These are phyloP conservation scores for Sarcophaga peregrina DNA, from an alignment of 1,140 invertebrate species.

Conservation along the genomic window DNA sequence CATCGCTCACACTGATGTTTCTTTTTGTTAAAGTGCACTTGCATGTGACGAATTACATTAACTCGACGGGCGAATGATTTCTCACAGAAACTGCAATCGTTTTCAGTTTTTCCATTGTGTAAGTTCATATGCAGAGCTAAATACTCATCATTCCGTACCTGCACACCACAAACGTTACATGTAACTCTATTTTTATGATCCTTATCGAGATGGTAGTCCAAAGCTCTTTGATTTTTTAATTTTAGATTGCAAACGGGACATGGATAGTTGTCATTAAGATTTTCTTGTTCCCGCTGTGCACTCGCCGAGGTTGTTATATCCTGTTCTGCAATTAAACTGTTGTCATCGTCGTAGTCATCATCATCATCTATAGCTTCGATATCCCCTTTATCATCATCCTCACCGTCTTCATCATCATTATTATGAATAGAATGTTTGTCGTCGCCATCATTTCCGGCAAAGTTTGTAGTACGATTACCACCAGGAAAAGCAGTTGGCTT, in stretches of 20 bases:
- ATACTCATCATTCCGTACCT: slow-evolving; percentile 44
- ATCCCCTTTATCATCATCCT: not conserved
- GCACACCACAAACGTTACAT: slow-evolving; percentile 23
- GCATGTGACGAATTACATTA: slow-evolving; percentile 48
- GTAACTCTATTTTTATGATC: slow-evolving; percentile 19
- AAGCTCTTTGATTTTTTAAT: not conserved
- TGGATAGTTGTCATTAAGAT: not conserved
- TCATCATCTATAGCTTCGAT: slow-evolving; percentile 6
- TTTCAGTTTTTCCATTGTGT: slow-evolving; percentile 46
- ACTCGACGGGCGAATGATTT: slow-evolving; percentile 45
- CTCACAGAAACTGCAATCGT: slow-evolving; percentile 44
- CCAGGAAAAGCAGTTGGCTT: not conserved
- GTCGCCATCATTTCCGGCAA: not conserved
- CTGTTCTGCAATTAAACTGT: not conserved
- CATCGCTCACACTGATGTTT: slow-evolving; percentile 49
- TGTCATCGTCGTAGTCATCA: slow-evolving; percentile 1
- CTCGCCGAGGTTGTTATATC: not conserved
- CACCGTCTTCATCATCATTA: not conserved
- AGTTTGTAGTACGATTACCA: not conserved
- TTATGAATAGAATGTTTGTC: not conserved
- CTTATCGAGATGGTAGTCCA: not conserved
- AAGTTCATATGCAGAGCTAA: slow-evolving; percentile 46
- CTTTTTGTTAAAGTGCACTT: slow-evolving; percentile 45
- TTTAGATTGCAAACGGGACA: slow-evolving; percentile 20
- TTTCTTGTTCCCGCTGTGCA: not conserved